phyloP scores from a whole-genome alignment of 2,113 vertebrate genomes.

The Trematocara zebra region DNA sequence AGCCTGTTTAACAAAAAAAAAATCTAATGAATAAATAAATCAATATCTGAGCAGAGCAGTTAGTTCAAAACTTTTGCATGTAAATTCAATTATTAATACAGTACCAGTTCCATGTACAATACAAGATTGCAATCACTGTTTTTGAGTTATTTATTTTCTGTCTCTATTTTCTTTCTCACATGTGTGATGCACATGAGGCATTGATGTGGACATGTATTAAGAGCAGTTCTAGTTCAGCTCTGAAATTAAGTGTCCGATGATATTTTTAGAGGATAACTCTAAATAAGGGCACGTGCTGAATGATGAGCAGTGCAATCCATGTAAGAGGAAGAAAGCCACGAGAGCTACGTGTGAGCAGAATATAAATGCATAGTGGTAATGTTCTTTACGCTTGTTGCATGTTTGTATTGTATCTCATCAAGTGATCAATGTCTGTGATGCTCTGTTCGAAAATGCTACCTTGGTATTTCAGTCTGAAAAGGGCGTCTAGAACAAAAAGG shows the following conservation, averaged over 20 bases:
- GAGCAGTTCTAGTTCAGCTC: background rate
- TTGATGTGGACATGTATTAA: background rate
- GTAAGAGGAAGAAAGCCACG: background rate
- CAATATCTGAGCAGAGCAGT: background rate
- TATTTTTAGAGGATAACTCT: background rate
- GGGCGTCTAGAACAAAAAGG: constrained; percentile 3
- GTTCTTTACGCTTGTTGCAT: background rate
- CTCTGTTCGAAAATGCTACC: constrained; percentile 4
- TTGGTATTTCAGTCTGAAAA: constrained; percentile 30
- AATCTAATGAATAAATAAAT: background rate
- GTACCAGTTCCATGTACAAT: background rate
- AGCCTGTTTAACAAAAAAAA: background rate
- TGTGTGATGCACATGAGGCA: background rate
- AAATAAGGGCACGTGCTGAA: background rate
- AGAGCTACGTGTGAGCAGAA: background rate
- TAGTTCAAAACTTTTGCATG: background rate
- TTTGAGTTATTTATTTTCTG: background rate
- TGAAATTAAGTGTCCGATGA: background rate
- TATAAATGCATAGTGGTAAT: background rate
- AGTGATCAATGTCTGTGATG: background rate
- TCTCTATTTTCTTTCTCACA: background rate
- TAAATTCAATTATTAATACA: background rate
- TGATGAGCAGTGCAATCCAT: background rate
- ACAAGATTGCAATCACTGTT: background rate
- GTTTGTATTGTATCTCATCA: background rate